These are phyloP conservation scores for Strigops habroptila DNA, from an alignment of 2,113 vertebrate species.

Conservation along the genomic window DNA sequence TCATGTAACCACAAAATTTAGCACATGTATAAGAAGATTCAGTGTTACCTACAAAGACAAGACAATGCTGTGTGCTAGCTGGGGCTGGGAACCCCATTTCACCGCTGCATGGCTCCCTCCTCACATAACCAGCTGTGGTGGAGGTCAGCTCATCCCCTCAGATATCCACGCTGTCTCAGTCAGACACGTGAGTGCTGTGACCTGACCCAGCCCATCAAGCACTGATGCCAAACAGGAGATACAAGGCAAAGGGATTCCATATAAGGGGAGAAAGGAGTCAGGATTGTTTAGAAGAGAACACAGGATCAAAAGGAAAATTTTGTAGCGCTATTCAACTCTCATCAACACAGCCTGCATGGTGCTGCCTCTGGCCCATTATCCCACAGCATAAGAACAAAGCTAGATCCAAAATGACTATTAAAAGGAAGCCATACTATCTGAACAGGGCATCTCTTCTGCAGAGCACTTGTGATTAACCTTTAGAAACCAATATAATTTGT, in stretches of 20 bases:
- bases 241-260: conserved; percentile 15
- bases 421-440: conserved; percentile 12
- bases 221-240: neutral
- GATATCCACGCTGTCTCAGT: neutral
- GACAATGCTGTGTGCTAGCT: neutral
- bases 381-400: neutral
- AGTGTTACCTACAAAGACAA: neutral
- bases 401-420: neutral
- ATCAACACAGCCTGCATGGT: neutral
- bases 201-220: neutral
- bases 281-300: neutral
- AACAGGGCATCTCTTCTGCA: neutral
- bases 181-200: neutral
- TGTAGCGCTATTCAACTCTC: neutral
- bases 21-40: neutral
- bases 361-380: neutral
- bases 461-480: neutral
- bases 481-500: neutral
- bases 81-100: neutral
- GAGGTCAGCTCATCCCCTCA: neutral
- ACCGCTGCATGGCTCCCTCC: neutral
- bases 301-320: neutral
- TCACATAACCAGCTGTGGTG: rapidly evolving
- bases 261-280: neutral
- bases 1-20: neutral